phyloP scores from a whole-genome alignment of 2,888 invertebrate genomes.

The Campoplex nolae region DNA sequence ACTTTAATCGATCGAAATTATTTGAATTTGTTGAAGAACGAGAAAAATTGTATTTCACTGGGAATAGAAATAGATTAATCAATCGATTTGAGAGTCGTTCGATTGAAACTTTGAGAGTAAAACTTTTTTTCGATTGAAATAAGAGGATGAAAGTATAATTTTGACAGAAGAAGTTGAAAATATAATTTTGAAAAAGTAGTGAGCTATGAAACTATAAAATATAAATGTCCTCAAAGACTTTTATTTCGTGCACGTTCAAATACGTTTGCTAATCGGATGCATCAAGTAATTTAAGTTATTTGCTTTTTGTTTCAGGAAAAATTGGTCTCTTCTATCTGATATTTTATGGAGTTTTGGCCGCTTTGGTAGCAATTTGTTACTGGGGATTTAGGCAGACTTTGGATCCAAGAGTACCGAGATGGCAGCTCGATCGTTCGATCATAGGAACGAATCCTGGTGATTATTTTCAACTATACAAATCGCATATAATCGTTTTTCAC shows the following conservation, averaged over 20 bases:
- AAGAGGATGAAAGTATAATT: too few species aligned
- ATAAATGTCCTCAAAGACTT: neutral
- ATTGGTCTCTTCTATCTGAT: slow-evolving; percentile 97
- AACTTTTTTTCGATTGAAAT: too few species aligned
- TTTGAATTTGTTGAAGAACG: neutral
- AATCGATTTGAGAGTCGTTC: too few species aligned
- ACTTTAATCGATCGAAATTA: neutral
- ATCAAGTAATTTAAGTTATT: neutral
- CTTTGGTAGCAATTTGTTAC: slow-evolving; percentile 97
- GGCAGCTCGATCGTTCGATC: slow-evolving; percentile 93
- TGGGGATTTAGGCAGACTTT: slow-evolving; percentile 97
- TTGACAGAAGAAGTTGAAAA: too few species aligned
- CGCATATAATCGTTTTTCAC: slow-evolving; percentile 9
- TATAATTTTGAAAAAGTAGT: too few species aligned
- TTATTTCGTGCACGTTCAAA: neutral
- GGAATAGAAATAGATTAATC: neutral
- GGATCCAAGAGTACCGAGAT: slow-evolving; percentile 95
- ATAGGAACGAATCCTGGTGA: slow-evolving; percentile 97
- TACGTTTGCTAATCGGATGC: neutral
- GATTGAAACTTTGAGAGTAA: too few species aligned
- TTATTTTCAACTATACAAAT: slow-evolving; percentile 48
- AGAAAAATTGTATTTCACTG: neutral
- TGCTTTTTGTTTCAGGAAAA: slow-evolving; percentile 90
- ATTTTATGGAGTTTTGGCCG: slow-evolving; percentile 96
- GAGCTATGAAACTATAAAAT: neutral